Conservation (phyloP, 1,140 invertebrate species). For the Dryas iulia region DNA sequence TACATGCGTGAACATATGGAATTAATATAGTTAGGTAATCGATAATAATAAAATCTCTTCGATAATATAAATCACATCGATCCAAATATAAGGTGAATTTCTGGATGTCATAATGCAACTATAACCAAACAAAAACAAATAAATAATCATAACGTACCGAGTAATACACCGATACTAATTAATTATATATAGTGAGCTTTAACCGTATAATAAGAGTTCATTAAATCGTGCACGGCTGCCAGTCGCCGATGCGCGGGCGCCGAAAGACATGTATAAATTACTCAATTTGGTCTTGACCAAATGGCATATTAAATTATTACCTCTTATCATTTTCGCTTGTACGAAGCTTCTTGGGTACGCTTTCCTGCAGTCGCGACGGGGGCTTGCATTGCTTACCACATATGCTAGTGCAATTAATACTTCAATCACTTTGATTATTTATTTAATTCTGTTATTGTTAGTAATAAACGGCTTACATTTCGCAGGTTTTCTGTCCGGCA, state of each 20-base stretch:
- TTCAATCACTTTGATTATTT: slow-evolving; percentile 14
- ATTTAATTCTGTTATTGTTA: slow-evolving; percentile 18
- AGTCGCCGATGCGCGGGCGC: slow-evolving; percentile 39
- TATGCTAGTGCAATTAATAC: slow-evolving; percentile 39
- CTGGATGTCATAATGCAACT: no score
- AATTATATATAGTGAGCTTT: background rate
- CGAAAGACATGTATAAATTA: slow-evolving; percentile 66
- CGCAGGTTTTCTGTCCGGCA: no score
- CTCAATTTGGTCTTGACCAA: slow-evolving; percentile 67
- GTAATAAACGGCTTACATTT: no score
- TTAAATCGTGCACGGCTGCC: slow-evolving; percentile 45
- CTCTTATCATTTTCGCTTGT: slow-evolving; percentile 45
- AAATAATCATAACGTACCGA: background rate
- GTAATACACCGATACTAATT: background rate
- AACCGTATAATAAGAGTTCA: slow-evolving; percentile 47
- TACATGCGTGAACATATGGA: background rate
- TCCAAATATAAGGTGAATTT: background rate
- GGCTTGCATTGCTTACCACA: slow-evolving; percentile 31
- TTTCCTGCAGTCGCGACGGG: slow-evolving; percentile 43
- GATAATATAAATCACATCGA: background rate
- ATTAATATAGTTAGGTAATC: no score
- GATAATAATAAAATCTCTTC: no score
- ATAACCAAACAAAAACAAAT: background rate
- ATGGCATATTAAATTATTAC: slow-evolving; percentile 71
- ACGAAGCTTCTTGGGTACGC: slow-evolving; percentile 58